phyloP scores from a whole-genome alignment of 2,797 vertebrate species.

The Dallia pectoralis region DNA sequence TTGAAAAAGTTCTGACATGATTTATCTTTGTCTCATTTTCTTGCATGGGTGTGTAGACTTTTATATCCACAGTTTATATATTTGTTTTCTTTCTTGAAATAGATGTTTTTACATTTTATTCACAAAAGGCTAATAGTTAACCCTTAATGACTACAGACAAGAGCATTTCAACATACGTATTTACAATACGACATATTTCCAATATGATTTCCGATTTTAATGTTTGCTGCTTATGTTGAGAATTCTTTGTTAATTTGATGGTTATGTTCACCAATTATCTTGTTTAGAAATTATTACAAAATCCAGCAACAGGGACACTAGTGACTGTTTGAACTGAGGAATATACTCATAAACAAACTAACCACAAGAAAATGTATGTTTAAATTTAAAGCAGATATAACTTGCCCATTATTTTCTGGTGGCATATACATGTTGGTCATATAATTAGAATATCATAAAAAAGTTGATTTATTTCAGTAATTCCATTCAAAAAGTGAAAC shows the following conservation, averaged over 20 bases:
- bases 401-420: not conserved
- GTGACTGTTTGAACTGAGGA: constrained; percentile 15
- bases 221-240: constrained; percentile 11
- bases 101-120: not conserved
- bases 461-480: too few relatives aligned
- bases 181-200: not conserved
- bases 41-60: too few relatives aligned
- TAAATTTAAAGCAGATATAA: not conserved
- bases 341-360: not conserved
- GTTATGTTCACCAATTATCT: not conserved
- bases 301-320: constrained; percentile 11
- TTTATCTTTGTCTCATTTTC: too few relatives aligned
- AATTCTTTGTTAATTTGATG: constrained; percentile 15
- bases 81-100: not conserved
- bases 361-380: not conserved
- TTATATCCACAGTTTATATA: too few relatives aligned
- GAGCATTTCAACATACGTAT: not conserved
- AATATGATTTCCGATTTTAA: not conserved
- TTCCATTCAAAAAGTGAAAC: too few relatives aligned
- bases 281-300: constrained; percentile 4
- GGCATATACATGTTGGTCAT: not conserved
- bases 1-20: too few relatives aligned
- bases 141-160: not conserved
- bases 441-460: too few relatives aligned
- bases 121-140: not conserved